Evolutionary conservation across 2,113 vertebrate genomes (phyloP).

Genomic region (Colistium nudipinnis): DNA sequence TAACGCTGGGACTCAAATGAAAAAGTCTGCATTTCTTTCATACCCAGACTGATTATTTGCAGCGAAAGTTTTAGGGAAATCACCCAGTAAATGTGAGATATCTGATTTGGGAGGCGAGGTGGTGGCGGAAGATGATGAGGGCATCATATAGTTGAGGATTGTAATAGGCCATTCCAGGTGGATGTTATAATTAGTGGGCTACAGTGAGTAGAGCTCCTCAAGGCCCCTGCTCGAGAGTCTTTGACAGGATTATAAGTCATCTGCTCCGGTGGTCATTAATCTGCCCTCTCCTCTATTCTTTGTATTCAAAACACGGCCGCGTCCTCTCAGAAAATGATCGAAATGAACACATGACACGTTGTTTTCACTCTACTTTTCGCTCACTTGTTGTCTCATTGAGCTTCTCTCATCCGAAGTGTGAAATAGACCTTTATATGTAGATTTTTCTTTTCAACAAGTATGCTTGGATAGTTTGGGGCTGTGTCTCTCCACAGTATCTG

Average conservation of each 20-base stretch:
- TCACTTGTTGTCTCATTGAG: constrained; percentile 2
- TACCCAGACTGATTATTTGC: background rate
- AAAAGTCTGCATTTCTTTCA: too few relatives aligned
- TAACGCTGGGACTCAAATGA: too few relatives aligned
- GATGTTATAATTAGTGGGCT: constrained; percentile 43
- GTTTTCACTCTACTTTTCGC: background rate
- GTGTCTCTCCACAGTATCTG: constrained; percentile 35
- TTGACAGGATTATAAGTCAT: constrained; percentile 68
- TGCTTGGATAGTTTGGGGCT: background rate
- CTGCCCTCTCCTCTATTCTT: constrained; percentile 18
- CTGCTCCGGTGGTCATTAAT: constrained; percentile 43
- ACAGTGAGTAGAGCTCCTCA: constrained; percentile 39
- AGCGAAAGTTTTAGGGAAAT: background rate
- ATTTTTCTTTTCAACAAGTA: background rate
- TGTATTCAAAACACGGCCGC: constrained; percentile 14
- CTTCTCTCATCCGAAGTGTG: background rate
- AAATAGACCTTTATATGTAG: background rate
- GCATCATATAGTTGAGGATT: background rate
- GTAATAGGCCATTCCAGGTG: constrained; percentile 42
- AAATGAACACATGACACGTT: background rate
- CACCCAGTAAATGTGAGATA: background rate
- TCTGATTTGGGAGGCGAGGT: background rate
- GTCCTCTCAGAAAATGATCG: background rate
- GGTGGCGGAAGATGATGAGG: background rate
- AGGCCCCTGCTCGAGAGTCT: constrained; percentile 51